phyloP scores from a whole-genome alignment of 1,140 invertebrate species.

The Stegodyphus mimosarum region DNA sequence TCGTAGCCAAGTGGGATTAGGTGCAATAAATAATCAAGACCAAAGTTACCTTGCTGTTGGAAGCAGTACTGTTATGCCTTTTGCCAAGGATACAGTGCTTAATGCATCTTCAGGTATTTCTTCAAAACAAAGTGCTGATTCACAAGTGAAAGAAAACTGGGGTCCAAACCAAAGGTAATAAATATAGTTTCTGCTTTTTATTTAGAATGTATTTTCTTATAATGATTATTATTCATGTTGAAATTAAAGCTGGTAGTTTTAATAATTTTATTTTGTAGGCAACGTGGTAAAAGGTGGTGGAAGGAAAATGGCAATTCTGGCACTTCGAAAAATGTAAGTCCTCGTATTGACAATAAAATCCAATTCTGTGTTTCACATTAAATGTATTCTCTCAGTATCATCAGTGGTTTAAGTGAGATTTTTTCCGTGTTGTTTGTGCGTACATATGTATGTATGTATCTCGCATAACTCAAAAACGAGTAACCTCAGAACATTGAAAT shows the following conservation, averaged over 20 bases:
- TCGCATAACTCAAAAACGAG: no score
- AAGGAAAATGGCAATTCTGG: slow-evolving; percentile 34
- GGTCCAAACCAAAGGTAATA: slow-evolving; percentile 35
- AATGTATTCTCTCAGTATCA: no score
- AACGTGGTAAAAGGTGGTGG: slow-evolving; percentile 37
- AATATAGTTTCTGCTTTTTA: no score
- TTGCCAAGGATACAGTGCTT: slow-evolving; percentile 27
- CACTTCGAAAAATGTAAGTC: slow-evolving; percentile 19
- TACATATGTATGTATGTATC: no score
- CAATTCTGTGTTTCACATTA: no score
- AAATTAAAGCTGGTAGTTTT: not conserved
- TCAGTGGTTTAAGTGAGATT: no score
- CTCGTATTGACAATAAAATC: no score
- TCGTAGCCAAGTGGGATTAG: slow-evolving; percentile 26
- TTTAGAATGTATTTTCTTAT: no score
- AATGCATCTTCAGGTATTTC: slow-evolving; percentile 2
- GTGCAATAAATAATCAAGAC: slow-evolving; percentile 58
- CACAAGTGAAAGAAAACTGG: slow-evolving; percentile 47
- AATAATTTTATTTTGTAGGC: slow-evolving; percentile 5
- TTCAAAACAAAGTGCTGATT: slow-evolving; percentile 37
- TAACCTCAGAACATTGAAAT: no score
- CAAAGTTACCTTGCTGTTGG: slow-evolving; percentile 48
- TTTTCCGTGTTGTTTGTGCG: no score
- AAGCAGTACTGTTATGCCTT: slow-evolving; percentile 30
- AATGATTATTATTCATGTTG: no score